A percentile compares a stretch with the other conserved stretches of the same genome.
phyloP scores from a whole-genome alignment of 2,888 invertebrate species.

The Perdita meconis region DNA sequence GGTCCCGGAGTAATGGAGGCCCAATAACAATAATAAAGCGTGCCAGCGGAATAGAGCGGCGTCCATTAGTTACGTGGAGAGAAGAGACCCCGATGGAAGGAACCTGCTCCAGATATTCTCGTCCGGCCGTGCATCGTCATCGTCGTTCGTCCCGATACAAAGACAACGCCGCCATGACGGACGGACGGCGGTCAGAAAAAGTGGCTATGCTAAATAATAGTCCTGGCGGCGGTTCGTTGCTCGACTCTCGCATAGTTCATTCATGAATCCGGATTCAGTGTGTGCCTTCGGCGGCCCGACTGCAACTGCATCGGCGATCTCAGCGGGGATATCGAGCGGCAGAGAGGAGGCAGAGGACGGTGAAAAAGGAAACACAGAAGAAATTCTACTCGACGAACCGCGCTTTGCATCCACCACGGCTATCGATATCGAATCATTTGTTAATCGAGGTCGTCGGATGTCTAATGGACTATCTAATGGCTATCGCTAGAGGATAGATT shows the following conservation, averaged over 20 bases:
- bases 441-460: background rate
- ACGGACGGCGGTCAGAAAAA: constrained; percentile 79
- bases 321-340: constrained; percentile 12
- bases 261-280: constrained; percentile 78
- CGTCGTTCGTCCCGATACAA: constrained; percentile 78
- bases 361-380: constrained; percentile 32
- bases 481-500: no score
- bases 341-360: constrained; percentile 3
- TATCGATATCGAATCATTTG: background rate
- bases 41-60: constrained; percentile 72
- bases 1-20: constrained; percentile 54
- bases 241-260: constrained; percentile 78
- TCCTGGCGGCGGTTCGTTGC: constrained; percentile 74
- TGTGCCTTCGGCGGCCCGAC: constrained; percentile 69
- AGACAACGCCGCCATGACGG: constrained; percentile 81
- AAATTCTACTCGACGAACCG: constrained; percentile 11
- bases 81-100: constrained; percentile 45
- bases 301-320: constrained; percentile 34
- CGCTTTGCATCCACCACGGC: constrained; percentile 17
- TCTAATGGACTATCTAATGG: no score
- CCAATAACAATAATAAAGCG: constrained; percentile 80
- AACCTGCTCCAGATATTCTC: constrained; percentile 73
- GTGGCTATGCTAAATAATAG: constrained; percentile 84
- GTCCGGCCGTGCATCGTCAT: constrained; percentile 80
- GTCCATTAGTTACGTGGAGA: constrained; percentile 77